phyloP scores from a whole-genome alignment of 2,797 vertebrate species.

The Halcyon chelicuti region DNA sequence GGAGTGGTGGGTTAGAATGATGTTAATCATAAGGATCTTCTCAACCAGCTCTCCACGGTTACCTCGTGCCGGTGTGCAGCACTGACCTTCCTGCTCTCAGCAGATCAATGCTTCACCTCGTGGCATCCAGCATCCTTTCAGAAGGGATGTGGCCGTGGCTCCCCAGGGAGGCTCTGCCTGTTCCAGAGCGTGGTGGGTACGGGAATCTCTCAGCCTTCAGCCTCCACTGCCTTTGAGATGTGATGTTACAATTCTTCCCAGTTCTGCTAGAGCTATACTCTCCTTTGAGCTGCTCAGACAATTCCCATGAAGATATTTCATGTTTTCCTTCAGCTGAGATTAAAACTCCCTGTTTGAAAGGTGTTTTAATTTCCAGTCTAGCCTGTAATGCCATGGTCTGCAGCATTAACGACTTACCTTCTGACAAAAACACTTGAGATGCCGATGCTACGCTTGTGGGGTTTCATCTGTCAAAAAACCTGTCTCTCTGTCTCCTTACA shows the following conservation, averaged over 20 bases:
- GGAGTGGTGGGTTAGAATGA: neutral
- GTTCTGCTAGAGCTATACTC: neutral
- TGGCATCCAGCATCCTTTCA: neutral
- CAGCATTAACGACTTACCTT: neutral
- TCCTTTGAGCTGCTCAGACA: neutral
- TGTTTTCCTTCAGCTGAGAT: neutral
- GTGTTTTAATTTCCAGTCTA: neutral
- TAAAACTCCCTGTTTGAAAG: neutral
- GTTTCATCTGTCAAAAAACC: neutral
- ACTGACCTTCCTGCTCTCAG: neutral
- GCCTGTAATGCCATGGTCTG: neutral
- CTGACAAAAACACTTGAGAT: neutral
- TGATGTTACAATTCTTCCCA: neutral
- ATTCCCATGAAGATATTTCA: neutral
- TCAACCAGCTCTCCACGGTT: rapidly evolving
- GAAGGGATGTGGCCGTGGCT: neutral
- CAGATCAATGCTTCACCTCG: neutral
- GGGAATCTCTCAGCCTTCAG: neutral
- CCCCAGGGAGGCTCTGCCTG: neutral
- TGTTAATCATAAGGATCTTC: neutral
- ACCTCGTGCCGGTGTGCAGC: rapidly evolving
- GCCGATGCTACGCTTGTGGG: neutral
- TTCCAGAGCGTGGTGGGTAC: rapidly evolving
- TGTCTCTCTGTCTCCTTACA: constrained; percentile 17
- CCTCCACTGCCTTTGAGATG: neutral